phyloP scores from a whole-genome alignment of 1,140 invertebrate genomes.

The Eufriesea mexicana region DNA sequence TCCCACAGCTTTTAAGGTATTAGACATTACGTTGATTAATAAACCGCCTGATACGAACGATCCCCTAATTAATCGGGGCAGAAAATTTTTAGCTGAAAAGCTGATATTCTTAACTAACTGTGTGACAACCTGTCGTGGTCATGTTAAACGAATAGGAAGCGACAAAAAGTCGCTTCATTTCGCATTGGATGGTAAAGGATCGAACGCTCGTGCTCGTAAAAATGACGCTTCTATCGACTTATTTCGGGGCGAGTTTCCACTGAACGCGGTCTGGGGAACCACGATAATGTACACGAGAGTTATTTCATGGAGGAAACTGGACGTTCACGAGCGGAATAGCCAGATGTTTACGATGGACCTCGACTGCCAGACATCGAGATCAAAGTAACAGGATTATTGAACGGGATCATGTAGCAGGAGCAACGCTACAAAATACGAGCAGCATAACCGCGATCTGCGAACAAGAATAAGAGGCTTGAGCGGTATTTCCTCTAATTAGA shows the following conservation, averaged over 20 bases:
- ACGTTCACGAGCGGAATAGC: constrained; percentile 7
- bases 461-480: constrained; percentile 3
- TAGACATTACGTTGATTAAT: background rate
- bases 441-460: background rate
- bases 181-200: background rate
- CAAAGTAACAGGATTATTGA: constrained; percentile 39
- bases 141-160: background rate
- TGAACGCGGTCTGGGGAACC: background rate
- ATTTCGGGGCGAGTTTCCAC: background rate
- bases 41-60: background rate
- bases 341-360: constrained; percentile 21
- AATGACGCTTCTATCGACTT: background rate
- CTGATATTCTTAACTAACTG: background rate
- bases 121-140: background rate
- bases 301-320: background rate
- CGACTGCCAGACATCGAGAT: constrained; percentile 15
- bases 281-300: background rate
- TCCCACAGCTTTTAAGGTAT: background rate
- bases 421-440: background rate
- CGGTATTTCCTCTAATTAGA: background rate
- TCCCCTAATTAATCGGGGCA: background rate
- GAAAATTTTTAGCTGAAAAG: background rate
- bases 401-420: background rate
- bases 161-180: background rate
- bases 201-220: background rate